Base-by-base conservation (phyloP, 1,140 invertebrate species). In the Cylas formicarius region DNA sequence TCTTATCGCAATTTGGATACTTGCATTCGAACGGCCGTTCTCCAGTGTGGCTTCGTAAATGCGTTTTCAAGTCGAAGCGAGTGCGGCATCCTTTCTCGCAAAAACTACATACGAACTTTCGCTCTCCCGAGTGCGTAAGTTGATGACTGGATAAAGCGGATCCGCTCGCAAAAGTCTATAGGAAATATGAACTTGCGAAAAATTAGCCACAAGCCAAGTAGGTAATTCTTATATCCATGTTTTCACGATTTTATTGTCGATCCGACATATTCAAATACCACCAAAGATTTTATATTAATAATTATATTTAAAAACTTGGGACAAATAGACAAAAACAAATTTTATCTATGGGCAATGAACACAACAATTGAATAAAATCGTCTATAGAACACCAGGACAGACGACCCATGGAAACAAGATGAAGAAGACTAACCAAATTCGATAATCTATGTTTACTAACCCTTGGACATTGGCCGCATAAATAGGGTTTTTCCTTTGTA, bases 401-500 rank as follows among this genome's bases (percentile, higher is more conserved):
- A n/a, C n/a, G n/a, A n/a, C n/a, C n/a, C n/a, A n/a, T n/a, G n/a
- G n/a, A n/a, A n/a, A n/a, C n/a, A n/a, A n/a, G n/a, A n/a, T n/a
- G n/a, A n/a, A n/a, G n/a, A n/a, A n/a, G n/a, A n/a, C n/a, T n/a
- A 11, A 38, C 10, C 14, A 10, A 24, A 34, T 43, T 17, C 22
- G 6, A 27, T 6, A n/a, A n/a, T n/a, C n/a, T n/a, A n/a, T n/a
- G n/a, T 26, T n/a, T 10, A 23, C 19, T 19, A 48, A 60, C 45
- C 39, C 55, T 48, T 14, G 68, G 68, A 58, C 85, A 88, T 9
- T 81, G 67, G 56, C 77, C 73, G 56, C 85, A 89, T 18, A 78
- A 68, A 60, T 85, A 88, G 9, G 84, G 78, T 63, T 84, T 84
- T 60, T 86, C 84, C 0, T 81, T 81, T 0, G 70, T 71, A 33